phyloP scores from a whole-genome alignment of 64 coral and sea anemone genomes.

The Pocillopora verrucosa region DNA sequence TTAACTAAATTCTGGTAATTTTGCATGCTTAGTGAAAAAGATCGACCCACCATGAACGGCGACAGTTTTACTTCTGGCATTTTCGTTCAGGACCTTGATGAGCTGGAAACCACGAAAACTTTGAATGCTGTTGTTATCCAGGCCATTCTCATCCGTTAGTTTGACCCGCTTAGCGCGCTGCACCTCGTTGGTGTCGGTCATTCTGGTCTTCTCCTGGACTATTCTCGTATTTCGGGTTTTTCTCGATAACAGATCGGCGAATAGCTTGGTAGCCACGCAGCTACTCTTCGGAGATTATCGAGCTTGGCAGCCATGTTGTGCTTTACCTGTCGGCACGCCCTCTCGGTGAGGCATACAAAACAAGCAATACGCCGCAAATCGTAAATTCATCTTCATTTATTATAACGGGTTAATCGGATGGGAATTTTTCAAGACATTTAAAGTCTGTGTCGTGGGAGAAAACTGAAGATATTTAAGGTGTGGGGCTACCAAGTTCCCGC shows the following conservation, averaged over 20 bases:
- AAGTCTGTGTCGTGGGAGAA: not conserved
- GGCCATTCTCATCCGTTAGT: not conserved
- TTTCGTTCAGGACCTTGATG: conserved; percentile 71
- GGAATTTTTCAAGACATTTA: conserved; percentile 21
- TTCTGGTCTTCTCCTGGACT: not conserved
- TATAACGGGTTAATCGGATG: conserved; percentile 13
- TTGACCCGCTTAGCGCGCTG: conserved; percentile 55
- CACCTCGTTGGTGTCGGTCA: conserved; percentile 12
- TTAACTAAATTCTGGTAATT: too few relatives aligned
- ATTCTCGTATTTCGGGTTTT: not conserved
- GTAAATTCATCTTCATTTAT: conserved; percentile 2
- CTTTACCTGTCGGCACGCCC: conserved; percentile 40
- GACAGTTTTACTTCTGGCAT: conserved; percentile 63
- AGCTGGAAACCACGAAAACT: conserved; percentile 69
- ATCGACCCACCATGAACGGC: conserved; percentile 68
- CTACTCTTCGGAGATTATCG: not conserved
- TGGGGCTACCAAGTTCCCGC: conserved; percentile 2
- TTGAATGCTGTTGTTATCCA: not conserved
- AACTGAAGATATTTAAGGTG: not conserved
- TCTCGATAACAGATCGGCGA: not conserved
- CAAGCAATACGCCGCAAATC: conserved; percentile 22
- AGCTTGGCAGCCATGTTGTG: conserved; percentile 25
- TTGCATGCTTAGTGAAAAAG: not conserved
- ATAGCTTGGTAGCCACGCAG: conserved; percentile 29
- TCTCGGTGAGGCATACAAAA: conserved; percentile 10